Percentiles rank a stretch among this genome's conserved stretches.
Conservation (phyloP, 2,113 vertebrate genomes). For the Equus quagga region DNA sequence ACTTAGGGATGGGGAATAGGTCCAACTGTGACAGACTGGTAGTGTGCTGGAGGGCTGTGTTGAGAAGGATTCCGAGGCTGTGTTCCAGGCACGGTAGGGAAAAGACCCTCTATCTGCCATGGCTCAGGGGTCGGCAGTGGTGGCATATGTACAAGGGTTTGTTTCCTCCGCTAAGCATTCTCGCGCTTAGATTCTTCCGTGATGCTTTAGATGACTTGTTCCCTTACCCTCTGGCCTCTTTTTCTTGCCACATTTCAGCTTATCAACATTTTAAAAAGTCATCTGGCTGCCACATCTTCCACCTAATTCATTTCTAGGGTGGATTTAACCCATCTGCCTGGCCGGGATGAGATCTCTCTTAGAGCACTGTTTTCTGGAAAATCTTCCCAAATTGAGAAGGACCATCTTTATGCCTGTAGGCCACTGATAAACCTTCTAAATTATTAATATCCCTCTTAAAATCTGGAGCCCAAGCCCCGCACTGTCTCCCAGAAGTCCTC, state of each 20-base stretch:
- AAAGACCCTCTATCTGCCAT: not conserved
- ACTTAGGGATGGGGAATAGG: not conserved
- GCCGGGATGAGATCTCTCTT: not conserved
- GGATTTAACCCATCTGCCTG: not conserved
- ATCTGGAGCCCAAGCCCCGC: not conserved
- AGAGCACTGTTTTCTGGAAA: not conserved
- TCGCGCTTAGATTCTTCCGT: not conserved
- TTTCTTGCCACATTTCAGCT: not conserved
- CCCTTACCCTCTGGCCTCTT: not conserved
- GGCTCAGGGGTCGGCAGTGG: not conserved
- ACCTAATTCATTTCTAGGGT: not conserved
- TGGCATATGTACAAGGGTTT: not conserved
- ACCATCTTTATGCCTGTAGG: not conserved
- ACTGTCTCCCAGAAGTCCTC: not conserved
- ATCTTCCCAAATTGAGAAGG: not conserved
- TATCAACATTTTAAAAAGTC: slow-evolving; percentile 17
- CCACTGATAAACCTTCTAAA: not conserved
- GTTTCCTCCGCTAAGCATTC: not conserved
- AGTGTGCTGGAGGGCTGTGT: not conserved
- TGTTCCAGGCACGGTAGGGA: not conserved
- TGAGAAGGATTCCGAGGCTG: not conserved
- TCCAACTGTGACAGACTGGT: not conserved
- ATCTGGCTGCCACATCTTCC: slow-evolving; percentile 9
- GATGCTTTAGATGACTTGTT: not conserved
- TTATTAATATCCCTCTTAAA: not conserved